phyloP scores from a whole-genome alignment of 2,888 invertebrate species.

The Chymomyza fuscimana region DNA sequence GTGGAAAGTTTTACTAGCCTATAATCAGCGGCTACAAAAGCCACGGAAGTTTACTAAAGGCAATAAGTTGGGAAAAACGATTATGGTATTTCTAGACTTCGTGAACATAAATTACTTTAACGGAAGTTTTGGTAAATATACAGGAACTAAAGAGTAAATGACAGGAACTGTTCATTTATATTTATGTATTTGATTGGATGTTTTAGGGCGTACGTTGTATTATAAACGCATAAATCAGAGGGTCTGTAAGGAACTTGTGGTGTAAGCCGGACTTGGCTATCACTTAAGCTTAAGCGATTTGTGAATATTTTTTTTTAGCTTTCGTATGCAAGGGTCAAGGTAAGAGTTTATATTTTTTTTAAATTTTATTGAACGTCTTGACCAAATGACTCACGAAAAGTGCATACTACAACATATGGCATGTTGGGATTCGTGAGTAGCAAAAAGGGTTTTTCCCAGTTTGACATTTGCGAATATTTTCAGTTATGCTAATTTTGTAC shows the following conservation, averaged over 20 bases:
- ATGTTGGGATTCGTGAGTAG: background rate
- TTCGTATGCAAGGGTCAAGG: background rate
- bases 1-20: constrained; percentile 32
- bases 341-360: background rate
- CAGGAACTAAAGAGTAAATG: background rate
- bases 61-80: background rate
- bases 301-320: background rate
- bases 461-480: background rate
- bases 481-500: background rate
- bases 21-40: background rate
- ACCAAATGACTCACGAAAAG: too few relatives aligned
- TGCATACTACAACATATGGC: too few relatives aligned
- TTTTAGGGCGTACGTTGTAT: background rate
- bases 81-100: background rate
- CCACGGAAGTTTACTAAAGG: constrained; percentile 3
- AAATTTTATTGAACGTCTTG: background rate
- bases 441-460: background rate
- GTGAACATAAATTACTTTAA: background rate
- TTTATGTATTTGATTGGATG: background rate
- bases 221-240: background rate
- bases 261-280: background rate
- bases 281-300: background rate
- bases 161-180: background rate
- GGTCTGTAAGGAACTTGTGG: background rate
- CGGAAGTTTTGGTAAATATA: background rate